Percentiles rank a stretch among this genome's conserved stretches.
These are phyloP conservation scores for Cheirogaleus major DNA, from an alignment of 2,797 vertebrate species.

Conservation along the genomic window DNA sequence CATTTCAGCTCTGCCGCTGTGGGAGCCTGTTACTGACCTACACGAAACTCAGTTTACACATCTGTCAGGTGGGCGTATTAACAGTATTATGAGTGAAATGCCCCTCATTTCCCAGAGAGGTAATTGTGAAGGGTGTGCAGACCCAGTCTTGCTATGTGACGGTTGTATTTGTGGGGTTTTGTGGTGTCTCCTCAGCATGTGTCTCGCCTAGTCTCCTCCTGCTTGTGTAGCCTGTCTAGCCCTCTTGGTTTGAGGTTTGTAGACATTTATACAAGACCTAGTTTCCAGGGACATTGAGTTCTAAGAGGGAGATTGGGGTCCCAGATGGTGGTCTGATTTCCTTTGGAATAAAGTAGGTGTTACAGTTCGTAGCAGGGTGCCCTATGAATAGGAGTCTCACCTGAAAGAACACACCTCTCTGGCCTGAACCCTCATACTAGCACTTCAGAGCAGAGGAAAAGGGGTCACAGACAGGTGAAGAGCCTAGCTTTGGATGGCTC, in stretches of 20 bases:
- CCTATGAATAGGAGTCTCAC: background rate
- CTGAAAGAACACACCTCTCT: too few relatives aligned
- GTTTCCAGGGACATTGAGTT: background rate
- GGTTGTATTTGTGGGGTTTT: background rate
- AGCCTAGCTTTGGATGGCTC: fast-evolving
- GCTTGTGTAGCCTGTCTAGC: background rate
- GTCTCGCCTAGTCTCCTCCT: too few relatives aligned
- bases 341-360: too few relatives aligned
- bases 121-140: background rate
- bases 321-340: too few relatives aligned
- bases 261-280: background rate
- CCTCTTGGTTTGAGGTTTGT: background rate
- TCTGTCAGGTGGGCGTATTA: background rate
- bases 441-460: background rate
- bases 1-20: background rate
- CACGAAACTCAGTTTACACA: background rate
- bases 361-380: background rate
- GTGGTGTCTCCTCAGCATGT: background rate
- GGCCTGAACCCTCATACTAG: background rate
- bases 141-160: too few relatives aligned
- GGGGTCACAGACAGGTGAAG: too few relatives aligned
- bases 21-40: fast-evolving
- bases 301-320: too few relatives aligned
- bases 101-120: background rate
- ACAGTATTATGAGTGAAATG: background rate